A percentile compares a stretch with the other conserved stretches of the same genome.
Evolutionary conservation across 2,797 vertebrate species (phyloP).

Genomic region (Periophthalmus magnuspinnatus): DNA sequence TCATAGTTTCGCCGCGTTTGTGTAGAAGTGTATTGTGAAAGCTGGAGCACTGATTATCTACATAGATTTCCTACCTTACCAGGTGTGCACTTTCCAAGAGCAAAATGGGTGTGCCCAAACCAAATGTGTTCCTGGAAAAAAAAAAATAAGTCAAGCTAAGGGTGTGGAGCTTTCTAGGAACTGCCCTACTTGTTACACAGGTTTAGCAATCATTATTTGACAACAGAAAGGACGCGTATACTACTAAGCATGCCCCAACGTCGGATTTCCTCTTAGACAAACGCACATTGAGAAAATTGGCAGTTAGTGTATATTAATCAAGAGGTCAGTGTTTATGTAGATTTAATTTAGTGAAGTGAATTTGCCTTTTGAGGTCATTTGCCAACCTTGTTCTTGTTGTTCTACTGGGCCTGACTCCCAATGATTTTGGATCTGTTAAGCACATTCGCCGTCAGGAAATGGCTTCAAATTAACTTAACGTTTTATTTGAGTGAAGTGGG

Average conservation of each 20-base stretch:
- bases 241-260: not conserved
- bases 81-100: constrained; percentile 12
- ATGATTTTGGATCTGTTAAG: constrained; percentile 34
- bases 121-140: constrained; percentile 20
- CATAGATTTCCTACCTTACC: not conserved
- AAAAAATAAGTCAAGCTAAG: constrained; percentile 4
- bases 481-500: constrained; percentile 2
- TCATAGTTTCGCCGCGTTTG: constrained; percentile 21
- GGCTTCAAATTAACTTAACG: constrained; percentile 20
- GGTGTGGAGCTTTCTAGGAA: constrained; percentile 33
- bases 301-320: constrained; percentile 13
- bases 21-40: constrained; percentile 8
- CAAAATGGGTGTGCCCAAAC: not conserved
- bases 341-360: constrained; percentile 35
- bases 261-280: not conserved
- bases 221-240: not conserved
- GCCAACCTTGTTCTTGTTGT: constrained; percentile 23
- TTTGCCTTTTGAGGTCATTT: constrained; percentile 22
- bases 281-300: not conserved
- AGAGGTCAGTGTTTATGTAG: constrained; percentile 24
- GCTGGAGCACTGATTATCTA: not conserved
- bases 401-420: constrained; percentile 18
- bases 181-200: constrained; percentile 18
- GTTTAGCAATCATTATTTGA: constrained; percentile 32
- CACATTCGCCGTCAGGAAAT: constrained; percentile 27